phyloP scores from a whole-genome alignment of 2,113 vertebrate genomes.

The Emydura subglobosa region DNA sequence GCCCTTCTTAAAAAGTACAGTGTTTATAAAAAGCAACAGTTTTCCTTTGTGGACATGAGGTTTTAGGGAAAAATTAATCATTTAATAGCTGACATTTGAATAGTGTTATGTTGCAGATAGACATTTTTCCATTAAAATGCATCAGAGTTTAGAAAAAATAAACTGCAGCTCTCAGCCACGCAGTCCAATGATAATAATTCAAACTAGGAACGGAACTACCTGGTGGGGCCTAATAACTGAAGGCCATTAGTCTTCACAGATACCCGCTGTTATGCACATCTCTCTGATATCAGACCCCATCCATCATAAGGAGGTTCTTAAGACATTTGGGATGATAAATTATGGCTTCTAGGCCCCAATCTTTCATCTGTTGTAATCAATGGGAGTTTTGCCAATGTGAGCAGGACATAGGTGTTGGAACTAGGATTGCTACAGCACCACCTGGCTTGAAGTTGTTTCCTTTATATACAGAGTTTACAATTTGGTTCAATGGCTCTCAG shows the following conservation, averaged over 20 bases:
- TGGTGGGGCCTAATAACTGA: not conserved
- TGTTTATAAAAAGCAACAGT: not conserved
- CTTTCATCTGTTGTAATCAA: not conserved
- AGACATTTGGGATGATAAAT: not conserved
- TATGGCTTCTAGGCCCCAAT: not conserved
- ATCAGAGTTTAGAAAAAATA: not conserved
- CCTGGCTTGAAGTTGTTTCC: too few relatives aligned
- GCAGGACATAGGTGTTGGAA: too few relatives aligned
- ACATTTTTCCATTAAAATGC: not conserved
- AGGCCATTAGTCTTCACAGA: not conserved
- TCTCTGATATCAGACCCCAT: not conserved
- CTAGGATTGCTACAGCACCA: too few relatives aligned
- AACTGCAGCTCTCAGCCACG: not conserved
- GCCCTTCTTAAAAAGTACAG: not conserved
- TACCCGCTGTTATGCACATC: not conserved
- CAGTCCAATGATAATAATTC: slow-evolving; percentile 22
- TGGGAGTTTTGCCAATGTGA: not conserved
- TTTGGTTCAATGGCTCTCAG: too few relatives aligned
- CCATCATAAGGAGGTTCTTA: not conserved
- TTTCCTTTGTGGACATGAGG: not conserved
- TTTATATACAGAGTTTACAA: too few relatives aligned
- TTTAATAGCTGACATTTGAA: slow-evolving; percentile 17
- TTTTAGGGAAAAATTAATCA: slow-evolving; percentile 40
- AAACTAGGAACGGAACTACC: not conserved
- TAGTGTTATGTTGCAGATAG: not conserved